Evolutionary conservation across 2,113 vertebrate species (phyloP), one percentile per base, ranked within the genome.

Genomic region (Holacanthus passer): DNA sequence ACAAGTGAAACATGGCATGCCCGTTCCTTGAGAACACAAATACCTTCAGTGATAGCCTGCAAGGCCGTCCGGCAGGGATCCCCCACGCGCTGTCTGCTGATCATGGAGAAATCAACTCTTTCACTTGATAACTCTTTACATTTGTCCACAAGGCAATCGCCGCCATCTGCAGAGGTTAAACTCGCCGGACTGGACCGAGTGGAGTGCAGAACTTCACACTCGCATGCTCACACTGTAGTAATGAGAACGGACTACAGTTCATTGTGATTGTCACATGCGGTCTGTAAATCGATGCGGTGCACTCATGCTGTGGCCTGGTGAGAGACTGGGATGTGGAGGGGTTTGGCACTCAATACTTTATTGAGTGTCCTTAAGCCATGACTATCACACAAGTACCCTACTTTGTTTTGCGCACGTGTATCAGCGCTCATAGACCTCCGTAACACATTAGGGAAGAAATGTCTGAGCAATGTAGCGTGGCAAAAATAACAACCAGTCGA

Each of bases 301-400:
- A 83, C 83, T 91, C 76, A 85, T 29, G 24, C 73, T 71, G 82
- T 75, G 83, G 82, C 75, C 73, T 60, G 67, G 39, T 78, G 76
- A 84, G 64, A 39, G 84, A 73, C 43, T 22, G 63, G 75, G 75
- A 81, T 65, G 72, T 45, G 68, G 79, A 32, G 24, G 59, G 52
- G 39, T 41, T 63, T 59, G 48, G 35, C 50, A 64, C 73, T 91
- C 93, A 69, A 93, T 94, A 92, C 63, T 71, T 86, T 87, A 93
- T 93, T 85, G 94, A 91, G 76, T 85, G 88, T 90, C 85, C 82
- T 83, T 64, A 88, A 84, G 84, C 77, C 63, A 72, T 59, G 31
- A 50, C 70, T 77, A 81, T 83, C 75, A 81, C 55, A 47, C 79
- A 70, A 76, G 56, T 85, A 53, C 19, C 62, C 77, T 24, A 17